Conservation (phyloP, 2,797 vertebrate species). For the Rhinoraja longicauda region DNA sequence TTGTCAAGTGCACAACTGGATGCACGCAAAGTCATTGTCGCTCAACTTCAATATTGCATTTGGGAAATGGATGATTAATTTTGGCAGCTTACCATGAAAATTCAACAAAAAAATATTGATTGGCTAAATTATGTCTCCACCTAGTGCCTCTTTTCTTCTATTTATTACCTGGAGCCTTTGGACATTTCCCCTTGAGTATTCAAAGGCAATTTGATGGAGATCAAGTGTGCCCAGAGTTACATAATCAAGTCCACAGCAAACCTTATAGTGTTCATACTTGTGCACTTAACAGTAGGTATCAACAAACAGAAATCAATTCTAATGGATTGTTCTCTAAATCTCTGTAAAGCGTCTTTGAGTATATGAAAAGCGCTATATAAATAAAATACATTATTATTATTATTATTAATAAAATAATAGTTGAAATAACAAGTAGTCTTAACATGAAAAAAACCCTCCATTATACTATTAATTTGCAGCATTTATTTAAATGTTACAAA, state of each 20-base stretch:
- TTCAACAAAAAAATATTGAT: neutral
- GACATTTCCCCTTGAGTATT: neutral
- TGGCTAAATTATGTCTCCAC: neutral
- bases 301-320: neutral
- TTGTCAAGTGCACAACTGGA: neutral
- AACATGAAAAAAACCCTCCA: neutral
- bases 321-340: too few species aligned
- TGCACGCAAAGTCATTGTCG: neutral
- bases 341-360: too few species aligned
- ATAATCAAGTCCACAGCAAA: neutral
- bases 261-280: neutral
- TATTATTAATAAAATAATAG: neutral
- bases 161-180: neutral
- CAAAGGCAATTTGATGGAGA: neutral
- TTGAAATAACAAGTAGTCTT: neutral
- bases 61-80: neutral
- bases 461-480: too few species aligned
- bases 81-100: neutral
- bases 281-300: neutral
- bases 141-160: neutral
- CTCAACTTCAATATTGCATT: neutral
- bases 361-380: too few species aligned
- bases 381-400: too few species aligned
- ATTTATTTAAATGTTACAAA: neutral
- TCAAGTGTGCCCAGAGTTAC: too few species aligned